A percentile compares a stretch with the other conserved stretches of the same genome.
These are phyloP conservation scores for Crotalus tigris DNA, from an alignment of 2,113 vertebrate genomes.

Conservation along the genomic window DNA sequence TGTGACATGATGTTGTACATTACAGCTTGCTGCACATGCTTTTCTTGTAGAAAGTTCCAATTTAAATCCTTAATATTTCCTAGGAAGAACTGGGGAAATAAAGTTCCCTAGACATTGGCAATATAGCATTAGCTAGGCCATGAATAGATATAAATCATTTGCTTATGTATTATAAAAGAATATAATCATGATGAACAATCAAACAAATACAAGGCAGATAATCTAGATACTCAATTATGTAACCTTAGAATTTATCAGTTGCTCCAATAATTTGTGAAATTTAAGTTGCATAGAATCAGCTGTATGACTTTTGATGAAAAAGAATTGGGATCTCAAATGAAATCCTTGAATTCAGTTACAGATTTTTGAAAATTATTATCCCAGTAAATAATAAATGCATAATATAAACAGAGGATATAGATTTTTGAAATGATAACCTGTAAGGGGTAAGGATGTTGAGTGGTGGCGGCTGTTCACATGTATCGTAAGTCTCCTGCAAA, in stretches of 20 bases:
- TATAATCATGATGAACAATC: background rate
- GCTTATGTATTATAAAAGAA: background rate
- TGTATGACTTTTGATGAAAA: background rate
- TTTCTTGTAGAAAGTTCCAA: background rate
- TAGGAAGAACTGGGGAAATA: background rate
- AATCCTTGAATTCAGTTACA: background rate
- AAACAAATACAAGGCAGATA: background rate
- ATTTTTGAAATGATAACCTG: conserved; percentile 77
- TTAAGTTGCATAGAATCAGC: background rate
- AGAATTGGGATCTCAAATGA: background rate
- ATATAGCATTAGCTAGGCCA: background rate
- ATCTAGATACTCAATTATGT: background rate
- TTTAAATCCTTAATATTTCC: background rate
- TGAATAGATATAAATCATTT: background rate
- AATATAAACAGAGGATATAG: background rate
- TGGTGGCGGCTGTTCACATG: conserved; percentile 93
- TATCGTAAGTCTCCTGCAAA: conserved; percentile 89
- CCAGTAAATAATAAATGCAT: background rate
- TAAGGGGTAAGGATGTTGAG: conserved; percentile 96
- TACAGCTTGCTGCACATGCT: background rate
- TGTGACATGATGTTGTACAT: background rate
- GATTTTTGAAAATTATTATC: conserved; percentile 6
- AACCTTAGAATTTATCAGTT: background rate
- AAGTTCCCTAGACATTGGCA: background rate
- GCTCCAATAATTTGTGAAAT: background rate